Percentiles rank a stretch among this genome's conserved stretches.
phyloP scores from a whole-genome alignment of 2,888 invertebrate species.

The Pedicia rivosa region DNA sequence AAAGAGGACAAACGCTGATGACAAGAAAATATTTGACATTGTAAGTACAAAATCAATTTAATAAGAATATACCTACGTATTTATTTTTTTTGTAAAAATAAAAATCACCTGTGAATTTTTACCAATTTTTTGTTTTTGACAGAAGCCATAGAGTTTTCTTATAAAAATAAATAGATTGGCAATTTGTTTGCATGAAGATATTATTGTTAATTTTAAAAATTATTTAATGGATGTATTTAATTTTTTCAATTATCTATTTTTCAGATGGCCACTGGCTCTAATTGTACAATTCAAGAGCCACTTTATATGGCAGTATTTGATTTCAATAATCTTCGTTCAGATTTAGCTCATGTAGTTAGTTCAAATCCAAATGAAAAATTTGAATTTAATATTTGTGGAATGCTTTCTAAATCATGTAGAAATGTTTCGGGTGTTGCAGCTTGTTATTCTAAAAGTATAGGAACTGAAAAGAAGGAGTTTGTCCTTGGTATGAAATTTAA shows the following conservation, averaged over 20 bases:
- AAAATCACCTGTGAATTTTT: too few relatives aligned
- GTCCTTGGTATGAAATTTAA: conserved; percentile 20
- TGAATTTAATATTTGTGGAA: conserved; percentile 27
- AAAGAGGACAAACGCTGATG: too few relatives aligned
- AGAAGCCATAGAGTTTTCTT: not conserved
- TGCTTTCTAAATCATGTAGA: conserved; percentile 20
- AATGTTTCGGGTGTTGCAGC: conserved; percentile 22
- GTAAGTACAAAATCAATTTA: too few relatives aligned
- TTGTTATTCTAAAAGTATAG: conserved; percentile 19
- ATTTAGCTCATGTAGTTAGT: conserved; percentile 20
- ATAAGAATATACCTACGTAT: too few relatives aligned
- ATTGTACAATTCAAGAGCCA: conserved; percentile 23
- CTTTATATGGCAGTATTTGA: conserved; percentile 25
- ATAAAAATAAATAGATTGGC: not conserved
- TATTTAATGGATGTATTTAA: too few relatives aligned
- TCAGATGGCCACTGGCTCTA: not conserved
- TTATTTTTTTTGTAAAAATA: too few relatives aligned
- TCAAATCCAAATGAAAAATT: conserved; percentile 19
- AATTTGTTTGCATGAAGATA: too few relatives aligned
- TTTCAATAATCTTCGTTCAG: conserved; percentile 22
- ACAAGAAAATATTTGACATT: too few relatives aligned
- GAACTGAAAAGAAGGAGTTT: conserved; percentile 17
- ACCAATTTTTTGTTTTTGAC: too few relatives aligned
- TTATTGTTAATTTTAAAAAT: too few relatives aligned
- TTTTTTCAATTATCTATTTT: not conserved